phyloP scores from a whole-genome alignment of 2,113 vertebrate genomes.

The Chloropsis hardwickii region DNA sequence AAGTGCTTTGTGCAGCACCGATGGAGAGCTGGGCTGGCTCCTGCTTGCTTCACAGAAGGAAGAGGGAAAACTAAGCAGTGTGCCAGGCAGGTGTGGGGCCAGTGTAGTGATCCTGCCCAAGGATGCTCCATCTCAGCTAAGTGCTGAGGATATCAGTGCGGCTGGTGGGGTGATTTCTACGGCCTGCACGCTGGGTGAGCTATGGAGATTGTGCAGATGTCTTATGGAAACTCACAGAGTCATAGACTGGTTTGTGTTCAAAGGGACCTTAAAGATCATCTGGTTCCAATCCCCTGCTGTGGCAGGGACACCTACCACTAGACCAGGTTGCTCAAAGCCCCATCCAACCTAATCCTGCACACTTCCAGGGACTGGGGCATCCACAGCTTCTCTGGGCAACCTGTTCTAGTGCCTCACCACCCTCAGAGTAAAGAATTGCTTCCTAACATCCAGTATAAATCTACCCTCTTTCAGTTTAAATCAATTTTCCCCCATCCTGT shows the following conservation, averaged over 20 bases:
- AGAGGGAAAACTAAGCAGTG: background rate
- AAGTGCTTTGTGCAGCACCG: fast-evolving
- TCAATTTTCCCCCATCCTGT: background rate
- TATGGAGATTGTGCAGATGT: background rate
- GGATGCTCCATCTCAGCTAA: background rate
- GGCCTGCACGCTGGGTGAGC: fast-evolving
- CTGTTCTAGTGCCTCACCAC: background rate
- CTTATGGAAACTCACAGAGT: background rate
- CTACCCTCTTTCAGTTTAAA: background rate
- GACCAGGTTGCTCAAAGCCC: background rate
- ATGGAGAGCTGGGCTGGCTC: background rate
- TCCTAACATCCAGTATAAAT: background rate
- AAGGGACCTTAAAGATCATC: background rate
- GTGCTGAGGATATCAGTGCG: background rate
- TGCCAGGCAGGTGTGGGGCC: background rate
- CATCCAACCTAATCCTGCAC: background rate
- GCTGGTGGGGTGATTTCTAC: background rate
- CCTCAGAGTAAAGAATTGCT: background rate
- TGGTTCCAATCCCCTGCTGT: background rate
- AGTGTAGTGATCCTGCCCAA: background rate
- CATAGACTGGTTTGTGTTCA: background rate
- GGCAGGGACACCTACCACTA: background rate
- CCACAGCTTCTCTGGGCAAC: background rate
- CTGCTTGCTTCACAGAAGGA: background rate
- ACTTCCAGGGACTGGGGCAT: background rate